Conservation (phyloP, 2,888 invertebrate genomes). For the Drosophila mercatorum region DNA sequence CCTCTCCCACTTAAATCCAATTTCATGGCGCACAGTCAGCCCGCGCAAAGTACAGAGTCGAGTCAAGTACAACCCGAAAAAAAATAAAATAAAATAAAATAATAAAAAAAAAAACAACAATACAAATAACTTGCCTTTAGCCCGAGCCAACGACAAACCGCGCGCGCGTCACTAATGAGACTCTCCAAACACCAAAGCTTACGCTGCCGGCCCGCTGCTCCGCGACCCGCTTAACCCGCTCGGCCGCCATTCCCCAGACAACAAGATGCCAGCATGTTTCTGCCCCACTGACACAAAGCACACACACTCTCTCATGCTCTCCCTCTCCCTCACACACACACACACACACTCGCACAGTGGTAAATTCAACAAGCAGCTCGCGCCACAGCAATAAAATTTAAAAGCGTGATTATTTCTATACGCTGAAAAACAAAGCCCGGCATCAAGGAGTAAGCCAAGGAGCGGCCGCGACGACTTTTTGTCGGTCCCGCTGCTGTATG, state of each 20-base stretch:
- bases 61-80: conserved; percentile 10
- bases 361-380: conserved; percentile 60
- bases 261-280: conserved; percentile 47
- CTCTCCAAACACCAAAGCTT: conserved; percentile 63
- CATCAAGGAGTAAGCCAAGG: conserved; percentile 23
- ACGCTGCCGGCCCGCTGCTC: conserved; percentile 11
- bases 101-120: conserved; percentile 39
- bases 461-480: conserved; percentile 9
- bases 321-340: not conserved
- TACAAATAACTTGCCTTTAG: conserved; percentile 55
- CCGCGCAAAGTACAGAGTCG: conserved; percentile 12
- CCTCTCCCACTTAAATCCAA: conserved; percentile 37
- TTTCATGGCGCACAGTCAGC: conserved; percentile 44
- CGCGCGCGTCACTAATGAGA: conserved; percentile 73
- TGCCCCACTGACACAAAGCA: conserved; percentile 33
- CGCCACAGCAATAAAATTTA: conserved; percentile 68
- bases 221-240: conserved; percentile 29
- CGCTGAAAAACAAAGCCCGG: conserved; percentile 33
- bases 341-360: conserved; percentile 11
- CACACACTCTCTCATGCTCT: conserved; percentile 1
- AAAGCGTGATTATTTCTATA: conserved; percentile 72
- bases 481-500: conserved; percentile 13
- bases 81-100: conserved; percentile 15
- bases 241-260: conserved; percentile 42
- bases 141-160: conserved; percentile 34